Evolutionary conservation across 2,797 vertebrate species (phyloP).

Genomic region (Syncerus caffer): DNA sequence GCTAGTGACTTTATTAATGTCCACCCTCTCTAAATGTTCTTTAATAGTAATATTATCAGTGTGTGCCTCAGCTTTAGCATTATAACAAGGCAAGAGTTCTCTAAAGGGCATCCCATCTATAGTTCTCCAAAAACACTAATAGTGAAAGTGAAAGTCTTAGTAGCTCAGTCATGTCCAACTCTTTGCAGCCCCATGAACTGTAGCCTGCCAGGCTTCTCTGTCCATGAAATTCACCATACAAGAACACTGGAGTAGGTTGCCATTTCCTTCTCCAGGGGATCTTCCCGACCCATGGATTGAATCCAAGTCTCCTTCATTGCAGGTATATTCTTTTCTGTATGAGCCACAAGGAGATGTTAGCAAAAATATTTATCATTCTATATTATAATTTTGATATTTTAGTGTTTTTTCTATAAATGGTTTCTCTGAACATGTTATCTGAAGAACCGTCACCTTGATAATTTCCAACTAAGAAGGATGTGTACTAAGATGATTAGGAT

Average conservation of each 20-base stretch:
- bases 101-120: neutral
- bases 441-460: neutral
- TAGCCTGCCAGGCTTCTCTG: neutral
- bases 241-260: neutral
- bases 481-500: neutral
- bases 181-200: neutral
- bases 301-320: neutral
- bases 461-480: neutral
- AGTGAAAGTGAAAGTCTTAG: neutral
- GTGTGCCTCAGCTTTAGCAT: neutral
- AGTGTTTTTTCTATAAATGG: neutral
- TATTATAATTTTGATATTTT: neutral
- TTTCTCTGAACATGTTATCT: neutral
- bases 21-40: neutral
- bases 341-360: neutral
- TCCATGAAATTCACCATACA: neutral
- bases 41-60: neutral
- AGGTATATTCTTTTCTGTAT: neutral
- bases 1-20: neutral
- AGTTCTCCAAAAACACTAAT: neutral
- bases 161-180: neutral
- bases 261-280: neutral
- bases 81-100: neutral
- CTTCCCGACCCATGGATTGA: accelerated
- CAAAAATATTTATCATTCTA: neutral